These are phyloP conservation scores for Cheilosia variabilis DNA, from an alignment of 2,888 invertebrate genomes.

Conservation along the genomic window DNA sequence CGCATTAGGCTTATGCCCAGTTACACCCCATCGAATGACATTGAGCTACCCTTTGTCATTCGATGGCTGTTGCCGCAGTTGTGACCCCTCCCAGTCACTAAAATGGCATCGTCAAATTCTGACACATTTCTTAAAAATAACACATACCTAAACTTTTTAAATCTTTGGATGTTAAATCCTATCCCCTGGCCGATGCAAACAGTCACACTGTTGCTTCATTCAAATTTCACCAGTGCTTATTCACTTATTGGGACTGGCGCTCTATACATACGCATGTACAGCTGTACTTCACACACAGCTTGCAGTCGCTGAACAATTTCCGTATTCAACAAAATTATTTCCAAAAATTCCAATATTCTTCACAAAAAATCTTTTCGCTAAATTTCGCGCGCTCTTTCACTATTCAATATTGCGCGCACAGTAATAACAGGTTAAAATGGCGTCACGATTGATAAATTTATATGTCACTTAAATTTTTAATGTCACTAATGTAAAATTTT, in stretches of 20 bases:
- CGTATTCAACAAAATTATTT: constrained; percentile 20
- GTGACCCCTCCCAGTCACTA: not conserved
- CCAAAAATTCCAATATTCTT: constrained; percentile 30
- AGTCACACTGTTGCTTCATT: constrained; percentile 28
- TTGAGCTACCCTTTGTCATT: too few species aligned
- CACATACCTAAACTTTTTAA: constrained; percentile 68
- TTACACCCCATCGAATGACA: too few species aligned
- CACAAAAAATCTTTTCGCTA: not conserved
- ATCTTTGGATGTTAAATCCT: constrained; percentile 61
- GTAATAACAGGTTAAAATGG: constrained; percentile 25
- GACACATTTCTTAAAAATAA: not conserved
- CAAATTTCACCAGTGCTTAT: constrained; percentile 38
- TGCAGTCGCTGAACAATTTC: constrained; percentile 36
- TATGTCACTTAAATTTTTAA: not conserved
- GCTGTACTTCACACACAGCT: constrained; percentile 17
- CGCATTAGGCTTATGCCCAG: too few species aligned
- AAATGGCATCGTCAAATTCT: not conserved
- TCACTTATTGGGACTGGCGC: constrained; percentile 3
- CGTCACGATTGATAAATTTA: constrained; percentile 28
- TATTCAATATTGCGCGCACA: constrained; percentile 1
- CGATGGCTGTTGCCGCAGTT: too few species aligned
- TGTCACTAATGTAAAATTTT: not conserved
- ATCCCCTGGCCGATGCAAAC: constrained; percentile 32
- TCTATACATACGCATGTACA: not conserved
- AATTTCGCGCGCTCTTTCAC: constrained; percentile 16